These are phyloP conservation scores for Theristicus caerulescens DNA, from an alignment of 2,113 vertebrate genomes.

Conservation along the genomic window DNA sequence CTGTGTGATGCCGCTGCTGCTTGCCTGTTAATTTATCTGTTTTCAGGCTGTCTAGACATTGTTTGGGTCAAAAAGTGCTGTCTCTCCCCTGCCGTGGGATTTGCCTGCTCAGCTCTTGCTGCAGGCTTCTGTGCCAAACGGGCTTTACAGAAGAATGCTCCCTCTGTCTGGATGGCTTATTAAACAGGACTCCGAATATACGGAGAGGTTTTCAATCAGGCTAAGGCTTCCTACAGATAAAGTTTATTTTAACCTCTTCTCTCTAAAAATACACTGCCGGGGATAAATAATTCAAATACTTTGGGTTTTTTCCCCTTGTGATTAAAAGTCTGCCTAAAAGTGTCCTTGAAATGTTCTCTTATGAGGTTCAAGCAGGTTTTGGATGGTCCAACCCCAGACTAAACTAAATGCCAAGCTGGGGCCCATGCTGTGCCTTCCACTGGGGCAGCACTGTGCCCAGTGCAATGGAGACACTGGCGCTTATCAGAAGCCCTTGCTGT, in stretches of 20 bases:
- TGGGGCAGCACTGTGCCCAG: background rate
- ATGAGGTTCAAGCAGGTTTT: background rate
- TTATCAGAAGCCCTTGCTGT: background rate
- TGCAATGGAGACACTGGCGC: accelerated
- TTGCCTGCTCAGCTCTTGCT: slow-evolving; percentile 65
- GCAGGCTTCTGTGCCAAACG: slow-evolving; percentile 43
- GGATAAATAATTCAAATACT: slow-evolving; percentile 65
- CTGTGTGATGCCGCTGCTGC: slow-evolving; percentile 67
- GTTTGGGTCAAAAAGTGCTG: slow-evolving; percentile 71
- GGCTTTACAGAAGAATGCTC: slow-evolving; percentile 64
- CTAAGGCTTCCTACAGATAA: slow-evolving; percentile 72
- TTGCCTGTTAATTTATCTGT: slow-evolving; percentile 75
- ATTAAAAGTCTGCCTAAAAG: slow-evolving; percentile 39
- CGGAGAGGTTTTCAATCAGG: slow-evolving; percentile 56
- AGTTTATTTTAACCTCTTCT: slow-evolving; percentile 70
- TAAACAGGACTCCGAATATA: slow-evolving; percentile 42
- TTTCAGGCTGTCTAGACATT: slow-evolving; percentile 79
- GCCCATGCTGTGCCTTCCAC: background rate
- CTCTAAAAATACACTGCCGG: slow-evolving; percentile 47
- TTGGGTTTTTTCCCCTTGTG: background rate
- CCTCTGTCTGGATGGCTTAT: slow-evolving; percentile 59
- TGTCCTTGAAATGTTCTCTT: slow-evolving; percentile 27
- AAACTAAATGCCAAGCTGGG: background rate
- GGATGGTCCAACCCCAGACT: background rate
- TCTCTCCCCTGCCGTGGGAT: slow-evolving; percentile 56